These are phyloP conservation scores for Phocoena phocoena DNA, from an alignment of 2,113 vertebrate species.

Conservation along the genomic window DNA sequence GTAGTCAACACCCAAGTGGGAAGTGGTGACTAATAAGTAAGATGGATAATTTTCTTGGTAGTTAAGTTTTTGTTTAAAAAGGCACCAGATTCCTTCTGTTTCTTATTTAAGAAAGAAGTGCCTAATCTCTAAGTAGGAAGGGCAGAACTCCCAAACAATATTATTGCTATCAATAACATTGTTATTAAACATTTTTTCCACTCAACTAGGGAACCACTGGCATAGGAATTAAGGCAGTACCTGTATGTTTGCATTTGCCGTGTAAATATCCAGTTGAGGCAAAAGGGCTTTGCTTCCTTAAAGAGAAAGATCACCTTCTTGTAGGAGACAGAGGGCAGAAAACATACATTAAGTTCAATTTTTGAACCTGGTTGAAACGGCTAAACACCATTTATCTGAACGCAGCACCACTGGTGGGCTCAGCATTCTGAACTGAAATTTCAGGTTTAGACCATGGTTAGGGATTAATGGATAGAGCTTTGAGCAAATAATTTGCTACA, in stretches of 20 bases:
- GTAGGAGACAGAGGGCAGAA: background rate
- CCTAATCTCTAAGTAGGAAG: background rate
- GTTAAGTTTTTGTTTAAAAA: background rate
- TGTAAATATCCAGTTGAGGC: background rate
- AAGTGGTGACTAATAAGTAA: background rate
- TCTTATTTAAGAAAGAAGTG: background rate
- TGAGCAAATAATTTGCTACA: background rate
- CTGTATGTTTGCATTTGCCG: background rate
- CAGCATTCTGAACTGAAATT: background rate
- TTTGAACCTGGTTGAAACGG: background rate
- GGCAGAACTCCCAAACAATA: background rate
- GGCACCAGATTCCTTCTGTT: background rate
- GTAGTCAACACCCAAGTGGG: background rate
- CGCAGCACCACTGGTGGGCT: background rate
- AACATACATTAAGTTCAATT: background rate
- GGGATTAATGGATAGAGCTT: background rate
- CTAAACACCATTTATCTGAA: conserved; percentile 1
- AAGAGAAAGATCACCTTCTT: background rate
- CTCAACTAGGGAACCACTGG: background rate
- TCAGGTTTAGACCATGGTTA: background rate
- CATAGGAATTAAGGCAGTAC: background rate
- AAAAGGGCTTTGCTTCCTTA: background rate
- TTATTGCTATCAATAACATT: background rate
- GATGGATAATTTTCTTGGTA: background rate
- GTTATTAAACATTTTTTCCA: background rate